Conservation (phyloP, 1,140 invertebrate genomes). For the Paraescarpia echinospica region DNA sequence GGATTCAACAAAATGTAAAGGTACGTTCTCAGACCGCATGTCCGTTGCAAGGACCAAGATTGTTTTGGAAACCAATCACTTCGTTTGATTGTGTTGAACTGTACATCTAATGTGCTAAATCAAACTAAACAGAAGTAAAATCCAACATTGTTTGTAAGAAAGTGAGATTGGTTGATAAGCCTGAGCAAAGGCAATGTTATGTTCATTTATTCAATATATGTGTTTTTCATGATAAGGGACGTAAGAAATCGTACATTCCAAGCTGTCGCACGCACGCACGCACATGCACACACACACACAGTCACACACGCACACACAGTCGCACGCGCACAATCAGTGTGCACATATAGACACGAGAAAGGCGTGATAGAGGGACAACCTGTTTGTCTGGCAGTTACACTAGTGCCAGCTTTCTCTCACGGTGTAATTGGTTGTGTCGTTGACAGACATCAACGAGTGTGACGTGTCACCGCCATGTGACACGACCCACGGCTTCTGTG, state of each 20-base stretch:
- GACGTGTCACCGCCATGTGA: constrained; percentile 1
- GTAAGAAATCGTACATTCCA: too few relatives aligned
- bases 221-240: background rate
- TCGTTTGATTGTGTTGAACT: background rate
- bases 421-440: background rate
- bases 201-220: background rate
- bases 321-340: too few relatives aligned
- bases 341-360: too few relatives aligned
- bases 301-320: too few relatives aligned
- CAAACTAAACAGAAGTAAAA: background rate
- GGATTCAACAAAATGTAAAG: background rate
- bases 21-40: background rate
- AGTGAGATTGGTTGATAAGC: background rate
- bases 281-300: too few relatives aligned
- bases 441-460: constrained; percentile 9
- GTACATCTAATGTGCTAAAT: background rate
- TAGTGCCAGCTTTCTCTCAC: too few relatives aligned
- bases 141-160: background rate
- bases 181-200: background rate
- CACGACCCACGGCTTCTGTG: background rate
- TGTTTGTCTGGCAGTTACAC: too few relatives aligned
- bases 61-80: background rate
- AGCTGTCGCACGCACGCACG: background rate
- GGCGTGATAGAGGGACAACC: too few relatives aligned
- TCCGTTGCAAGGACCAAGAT: background rate